Percentiles rank a stretch among this genome's conserved stretches.
phyloP scores from a whole-genome alignment of 2,888 invertebrate species.

The Steinernema hermaphroditum region DNA sequence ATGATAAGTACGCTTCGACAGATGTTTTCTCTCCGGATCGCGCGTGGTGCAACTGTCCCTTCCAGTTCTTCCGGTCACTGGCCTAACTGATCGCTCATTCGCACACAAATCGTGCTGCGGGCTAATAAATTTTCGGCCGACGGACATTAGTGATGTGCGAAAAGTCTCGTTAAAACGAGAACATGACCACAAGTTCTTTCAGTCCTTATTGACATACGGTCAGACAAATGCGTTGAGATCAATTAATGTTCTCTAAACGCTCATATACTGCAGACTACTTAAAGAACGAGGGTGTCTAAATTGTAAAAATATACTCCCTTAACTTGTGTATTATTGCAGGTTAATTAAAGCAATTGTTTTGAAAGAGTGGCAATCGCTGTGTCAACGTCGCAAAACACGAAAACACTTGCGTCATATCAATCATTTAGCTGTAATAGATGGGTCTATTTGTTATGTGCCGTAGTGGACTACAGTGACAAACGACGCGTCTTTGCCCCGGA shows the following conservation, averaged over 20 bases:
- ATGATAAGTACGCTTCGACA: slow-evolving; percentile 4
- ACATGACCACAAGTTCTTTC: neutral
- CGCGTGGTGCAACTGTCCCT: slow-evolving; percentile 19
- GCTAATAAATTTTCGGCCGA: slow-evolving; percentile 6
- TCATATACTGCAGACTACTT: too few relatives aligned
- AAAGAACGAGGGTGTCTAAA: too few relatives aligned
- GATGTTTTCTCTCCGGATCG: slow-evolving; percentile 21
- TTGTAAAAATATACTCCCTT: too few relatives aligned
- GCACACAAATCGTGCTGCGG: slow-evolving; percentile 29
- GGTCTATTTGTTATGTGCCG: slow-evolving; percentile 29
- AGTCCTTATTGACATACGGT: neutral
- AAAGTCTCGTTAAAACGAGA: neutral
- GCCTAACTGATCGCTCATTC: slow-evolving; percentile 16
- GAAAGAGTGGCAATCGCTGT: slow-evolving; percentile 10
- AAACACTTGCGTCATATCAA: slow-evolving; percentile 30
- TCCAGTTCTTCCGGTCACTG: slow-evolving; percentile 18
- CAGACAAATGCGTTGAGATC: neutral
- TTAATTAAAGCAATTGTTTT: neutral
- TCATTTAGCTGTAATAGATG: slow-evolving; percentile 29
- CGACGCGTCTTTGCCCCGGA: slow-evolving; percentile 29
- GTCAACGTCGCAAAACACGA: slow-evolving; percentile 25
- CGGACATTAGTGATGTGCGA: slow-evolving; percentile 10
- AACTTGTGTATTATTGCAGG: too few relatives aligned
- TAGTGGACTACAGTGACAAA: slow-evolving; percentile 30
- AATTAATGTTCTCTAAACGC: too few relatives aligned